Evolutionary conservation across 2,888 invertebrate genomes (phyloP), one percentile per base, ranked within the genome.

Genomic region (Polydesmus complanatus): DNA sequence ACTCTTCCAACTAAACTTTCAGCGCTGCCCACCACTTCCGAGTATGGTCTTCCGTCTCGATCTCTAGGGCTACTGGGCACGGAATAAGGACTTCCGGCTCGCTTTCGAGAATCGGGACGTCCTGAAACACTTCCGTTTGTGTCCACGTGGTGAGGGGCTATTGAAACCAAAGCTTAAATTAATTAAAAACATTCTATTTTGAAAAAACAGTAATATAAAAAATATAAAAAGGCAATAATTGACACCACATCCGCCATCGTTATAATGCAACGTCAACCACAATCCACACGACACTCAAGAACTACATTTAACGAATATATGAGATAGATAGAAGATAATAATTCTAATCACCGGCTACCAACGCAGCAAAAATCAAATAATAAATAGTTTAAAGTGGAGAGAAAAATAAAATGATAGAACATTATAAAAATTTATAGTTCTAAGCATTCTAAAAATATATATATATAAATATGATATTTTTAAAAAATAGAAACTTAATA

Each of bases 1-100:
- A 92, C 91, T 79, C 92, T 84, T 68, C 92, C 92, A 67, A 96
- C 93, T 66, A 96, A 82, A 76, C 90, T 93, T 75, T 95, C 95
- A 51, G 95, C 95, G 67, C 93, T 92, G 65, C 93, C 92, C 70
- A 91, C 83, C 61, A 91, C 86, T 60, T 67, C 68, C 48, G 58
- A 55, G 56, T 62, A 65, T 22, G 64, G 54, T 50, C 50, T 49
- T 37, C 37, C 37, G n/a, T 57, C 62, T 51, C 57, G 25, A 22
- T 59, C 61, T 37, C 82, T 80, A 61, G 83, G 84, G 74, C 82
- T 83, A 67, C 83, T 83, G 61, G 84, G 83, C 68, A 84, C 78
- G 67, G 84, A 84, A 72, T 83, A 83, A 65, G 82, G 61, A 52
- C 54, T 61, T 1, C 55, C 56, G 59, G 27, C 50, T 14, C 23